Base-by-base conservation (phyloP, 2,797 vertebrate genomes). In the Phylloscopus collybita region DNA sequence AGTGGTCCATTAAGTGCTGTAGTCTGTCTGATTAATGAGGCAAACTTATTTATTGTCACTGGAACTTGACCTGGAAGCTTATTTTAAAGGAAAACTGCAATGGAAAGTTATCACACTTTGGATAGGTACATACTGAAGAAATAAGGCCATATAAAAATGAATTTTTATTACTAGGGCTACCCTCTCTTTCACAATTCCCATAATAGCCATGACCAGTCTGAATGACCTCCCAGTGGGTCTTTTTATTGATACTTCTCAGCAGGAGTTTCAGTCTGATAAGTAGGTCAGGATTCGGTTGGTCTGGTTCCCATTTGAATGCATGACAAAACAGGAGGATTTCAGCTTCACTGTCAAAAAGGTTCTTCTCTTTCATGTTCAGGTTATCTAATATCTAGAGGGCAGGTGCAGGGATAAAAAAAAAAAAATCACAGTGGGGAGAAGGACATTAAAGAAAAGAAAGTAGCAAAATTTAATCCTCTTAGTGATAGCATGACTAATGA, bases 161-260 rank as follows among this genome's bases (percentile, higher is more conserved):
- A 7, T 62, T 89, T 96, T 95, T 84, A 26, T 90, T 79, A 51
- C 53, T 54, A 34, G 16, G 64, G 42, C 57, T 90, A 22, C 56
- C 23, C 8, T 83, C 18, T 62, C 61, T 89, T 80, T 85, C 70
- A 66, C 59, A 59, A n/a, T 91, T 75, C 73, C 80, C 27, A 30
- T 91, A 90, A 94, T 75, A 93, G 66, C 85, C 44, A 13, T 81
- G 91, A 79, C 92, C 70, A 67, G 47, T 66, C 59, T 83, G 87
- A 94, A 86, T 92, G 60, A 75, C 91, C 65, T 91, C 87, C 84
- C 80, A 84, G 56, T 73, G 92, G 62, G 80, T 79, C 82, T 79
- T 92, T 94, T 94, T 93, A 94, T 90, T 96, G 93, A 88, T 93
- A 88, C 69, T 81, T 79, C 80, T 36, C 93, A 95, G 92, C 93